Percentiles rank a stretch among this genome's conserved stretches.
phyloP scores from a whole-genome alignment of 2,888 invertebrate genomes.

The Philereme transversata region DNA sequence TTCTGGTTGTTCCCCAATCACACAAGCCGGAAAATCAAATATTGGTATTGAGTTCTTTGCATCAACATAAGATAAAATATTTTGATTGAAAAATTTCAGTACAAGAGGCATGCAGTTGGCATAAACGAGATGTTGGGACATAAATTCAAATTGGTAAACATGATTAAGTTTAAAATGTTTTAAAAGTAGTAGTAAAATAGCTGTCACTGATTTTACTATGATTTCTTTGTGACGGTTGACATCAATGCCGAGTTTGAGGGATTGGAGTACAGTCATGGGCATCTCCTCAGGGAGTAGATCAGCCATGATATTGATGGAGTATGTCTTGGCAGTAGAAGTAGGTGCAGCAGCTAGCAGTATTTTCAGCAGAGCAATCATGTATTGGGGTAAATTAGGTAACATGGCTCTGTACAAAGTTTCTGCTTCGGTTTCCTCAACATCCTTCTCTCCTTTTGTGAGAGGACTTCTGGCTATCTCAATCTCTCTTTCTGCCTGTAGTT shows the following conservation, averaged over 20 bases:
- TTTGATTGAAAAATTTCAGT: constrained; percentile 99
- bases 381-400: constrained; percentile 97
- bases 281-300: constrained; percentile 99
- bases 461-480: constrained; percentile 96
- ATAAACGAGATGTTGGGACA: constrained; percentile 99
- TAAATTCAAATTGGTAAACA: constrained; percentile 99
- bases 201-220: constrained; percentile 97
- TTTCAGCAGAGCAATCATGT: constrained; percentile 98
- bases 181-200: constrained; percentile 93
- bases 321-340: constrained; percentile 98
- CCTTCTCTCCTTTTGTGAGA: constrained; percentile 91
- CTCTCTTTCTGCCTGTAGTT: constrained; percentile 95
- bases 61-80: constrained; percentile 96
- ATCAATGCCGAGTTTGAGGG: constrained; percentile 97
- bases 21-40: constrained; percentile 97
- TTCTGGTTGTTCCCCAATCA: constrained; percentile 97
- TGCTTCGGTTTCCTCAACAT: constrained; percentile 91
- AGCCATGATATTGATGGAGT: constrained; percentile 98
- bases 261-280: constrained; percentile 97
- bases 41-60: constrained; percentile 97
- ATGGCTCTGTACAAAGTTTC: constrained; percentile 97
- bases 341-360: constrained; percentile 98
- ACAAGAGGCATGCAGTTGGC: constrained; percentile 99
- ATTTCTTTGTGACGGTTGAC: constrained; percentile 99
- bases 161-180: constrained; percentile 99